Percentiles rank a stretch among this genome's conserved stretches.
Conservation (phyloP, 2,888 invertebrate genomes). For the Tyria jacobaeae region DNA sequence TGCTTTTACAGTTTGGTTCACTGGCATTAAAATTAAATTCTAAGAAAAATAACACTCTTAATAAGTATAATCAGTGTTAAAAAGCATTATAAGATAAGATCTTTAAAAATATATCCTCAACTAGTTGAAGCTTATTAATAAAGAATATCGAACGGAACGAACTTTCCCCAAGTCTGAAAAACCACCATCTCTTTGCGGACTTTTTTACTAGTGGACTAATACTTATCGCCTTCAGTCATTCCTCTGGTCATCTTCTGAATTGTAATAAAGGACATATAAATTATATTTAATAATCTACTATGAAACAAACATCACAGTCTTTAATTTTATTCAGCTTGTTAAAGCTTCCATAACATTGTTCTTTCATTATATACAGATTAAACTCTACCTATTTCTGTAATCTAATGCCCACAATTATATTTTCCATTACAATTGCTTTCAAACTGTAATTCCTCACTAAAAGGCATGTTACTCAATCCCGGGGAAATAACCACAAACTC, state of each 20-base stretch:
- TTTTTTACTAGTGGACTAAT: no score
- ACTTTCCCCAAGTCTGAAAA: no score
- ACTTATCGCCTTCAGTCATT: background rate
- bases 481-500: conserved; percentile 20
- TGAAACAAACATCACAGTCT: background rate
- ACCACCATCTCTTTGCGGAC: background rate
- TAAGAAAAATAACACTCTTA: no score
- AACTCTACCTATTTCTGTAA: background rate
- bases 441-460: conserved; percentile 17
- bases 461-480: conserved; percentile 12
- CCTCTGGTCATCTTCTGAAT: background rate
- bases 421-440: conserved; percentile 12
- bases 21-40: background rate
- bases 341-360: background rate
- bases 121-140: no score
- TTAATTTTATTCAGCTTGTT: background rate
- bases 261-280: background rate
- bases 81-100: background rate
- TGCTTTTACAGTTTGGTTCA: background rate
- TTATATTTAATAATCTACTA: background rate
- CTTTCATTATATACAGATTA: background rate
- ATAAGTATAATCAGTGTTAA: no score
- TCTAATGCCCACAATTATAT: background rate
- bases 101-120: background rate
- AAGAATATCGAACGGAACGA: background rate